Percentiles rank a stretch among this genome's conserved stretches.
phyloP scores from a whole-genome alignment of 2,888 invertebrate genomes.

The Reticulitermes lucifugus region DNA sequence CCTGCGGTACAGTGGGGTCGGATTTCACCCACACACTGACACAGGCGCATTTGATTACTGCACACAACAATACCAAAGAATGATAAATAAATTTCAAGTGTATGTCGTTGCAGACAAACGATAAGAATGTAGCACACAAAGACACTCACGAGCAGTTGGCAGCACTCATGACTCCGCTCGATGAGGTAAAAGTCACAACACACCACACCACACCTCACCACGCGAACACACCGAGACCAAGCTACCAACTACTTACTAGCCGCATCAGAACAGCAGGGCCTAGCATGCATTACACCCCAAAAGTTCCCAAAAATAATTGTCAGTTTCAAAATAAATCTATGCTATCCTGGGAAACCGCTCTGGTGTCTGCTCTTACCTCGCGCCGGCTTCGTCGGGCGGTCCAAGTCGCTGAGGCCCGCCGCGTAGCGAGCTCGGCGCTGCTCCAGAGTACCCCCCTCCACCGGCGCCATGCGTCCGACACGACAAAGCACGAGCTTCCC shows the following conservation, averaged over 20 bases:
- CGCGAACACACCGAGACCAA: conserved; percentile 42
- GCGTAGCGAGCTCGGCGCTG: conserved; percentile 49
- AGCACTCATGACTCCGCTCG: background rate
- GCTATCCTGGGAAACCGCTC: conserved; percentile 54
- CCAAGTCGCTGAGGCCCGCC: conserved; percentile 52
- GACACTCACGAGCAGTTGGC: background rate
- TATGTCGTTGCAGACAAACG: background rate
- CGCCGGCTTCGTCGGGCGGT: conserved; percentile 49
- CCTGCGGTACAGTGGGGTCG: too few species aligned
- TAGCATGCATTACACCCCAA: conserved; percentile 54
- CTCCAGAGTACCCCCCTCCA: conserved; percentile 46
- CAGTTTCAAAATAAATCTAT: conserved; percentile 55
- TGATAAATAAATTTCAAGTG: too few species aligned
- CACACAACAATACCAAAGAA: too few species aligned
- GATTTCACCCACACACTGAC: too few species aligned
- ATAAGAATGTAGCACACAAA: background rate
- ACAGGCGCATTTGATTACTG: too few species aligned
- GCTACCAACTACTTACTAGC: conserved; percentile 44
- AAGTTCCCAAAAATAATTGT: conserved; percentile 56
- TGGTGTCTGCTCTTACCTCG: conserved; percentile 50
- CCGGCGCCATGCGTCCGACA: conserved; percentile 31
- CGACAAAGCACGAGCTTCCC: conserved; percentile 40
- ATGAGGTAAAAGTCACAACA: background rate
- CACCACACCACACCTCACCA: conserved; percentile 28
- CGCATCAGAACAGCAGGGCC: conserved; percentile 44